Conservation (phyloP, 2,888 invertebrate species). For the Dilophus febrilis region DNA sequence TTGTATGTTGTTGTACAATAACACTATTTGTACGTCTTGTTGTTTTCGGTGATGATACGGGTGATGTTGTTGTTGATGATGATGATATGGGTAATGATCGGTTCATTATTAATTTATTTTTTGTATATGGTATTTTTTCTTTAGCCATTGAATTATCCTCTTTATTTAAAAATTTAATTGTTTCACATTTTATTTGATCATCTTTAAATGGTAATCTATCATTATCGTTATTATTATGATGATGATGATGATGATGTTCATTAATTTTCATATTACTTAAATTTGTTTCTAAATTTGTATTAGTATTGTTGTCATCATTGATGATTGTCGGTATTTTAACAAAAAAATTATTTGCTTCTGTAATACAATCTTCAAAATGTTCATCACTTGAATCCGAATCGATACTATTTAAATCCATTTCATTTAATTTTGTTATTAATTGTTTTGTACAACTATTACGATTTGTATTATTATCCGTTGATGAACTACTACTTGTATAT, state of each 20-base stretch:
- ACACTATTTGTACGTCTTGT: too few species aligned
- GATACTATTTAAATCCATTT: too few species aligned
- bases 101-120: constrained; percentile 19
- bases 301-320: not conserved
- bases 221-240: too few species aligned
- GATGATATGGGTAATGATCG: not conserved
- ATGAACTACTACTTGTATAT: not conserved
- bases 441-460: too few species aligned
- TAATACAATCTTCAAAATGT: not conserved
- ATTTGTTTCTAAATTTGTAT: constrained; percentile 1
- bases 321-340: constrained; percentile 1
- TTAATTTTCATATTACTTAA: not conserved
- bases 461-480: not conserved
- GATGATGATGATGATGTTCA: too few species aligned
- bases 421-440: too few species aligned
- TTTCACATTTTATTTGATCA: constrained; percentile 11
- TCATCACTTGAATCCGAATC: not conserved
- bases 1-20: too few species aligned
- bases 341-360: constrained; percentile 3
- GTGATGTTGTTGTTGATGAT: not conserved
- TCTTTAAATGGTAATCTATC: too few species aligned
- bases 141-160: constrained; percentile 14
- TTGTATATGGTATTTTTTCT: constrained; percentile 17
- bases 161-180: constrained; percentile 18
- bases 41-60: not conserved